Base-by-base conservation (phyloP, 2,797 vertebrate species). In the Fundulus diaphanus region DNA sequence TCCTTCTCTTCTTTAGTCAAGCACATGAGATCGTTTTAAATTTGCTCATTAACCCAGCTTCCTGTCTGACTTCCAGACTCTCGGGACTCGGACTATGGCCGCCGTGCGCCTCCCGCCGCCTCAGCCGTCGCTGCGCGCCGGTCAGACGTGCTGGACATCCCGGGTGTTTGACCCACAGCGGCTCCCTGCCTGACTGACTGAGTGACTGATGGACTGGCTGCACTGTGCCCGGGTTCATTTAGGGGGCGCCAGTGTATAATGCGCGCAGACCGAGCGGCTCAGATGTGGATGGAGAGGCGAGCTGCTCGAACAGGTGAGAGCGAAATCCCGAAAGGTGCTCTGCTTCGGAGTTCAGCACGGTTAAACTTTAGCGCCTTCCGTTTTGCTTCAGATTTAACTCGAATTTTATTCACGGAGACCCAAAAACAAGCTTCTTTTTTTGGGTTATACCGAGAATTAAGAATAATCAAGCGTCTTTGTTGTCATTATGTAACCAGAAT, bases 161-260 rank as follows among this genome's bases (percentile, higher is more conserved):
- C 67, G 69, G 56, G 42, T 1, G 35, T 65, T 65, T 65, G 61
- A 65, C 61, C 37, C 61, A 7, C 37, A n/a, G 61, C 22, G 35
- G 61, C 7, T 44, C 42, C 12, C 42, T 44, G 35, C 42, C 22
- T n/a, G n/a, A n/a, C 69, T 54, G 42, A 20, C 48, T 65, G 11
- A 48, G 37, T 63, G 67, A 63, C 49, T 83, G 89, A 69, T 85
- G 51, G 18, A 31, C 49, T 56, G 75, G 68, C 56, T 88, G 91
- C 73, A 89, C 78, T 90, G 73, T 82, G 78, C 8, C 22, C 29
- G 29, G 61, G 70, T 80, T 85, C 90, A 84, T 81, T 85, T 89
- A 92, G 91, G 88, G 92, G 92, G 90, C 92, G 91, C 90, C 89
- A 91, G 89, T 86, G 92, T 86, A 90, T 92, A 88, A 90, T 87